Conservation (phyloP, 2,888 invertebrate species). For the Busseola fusca region DNA sequence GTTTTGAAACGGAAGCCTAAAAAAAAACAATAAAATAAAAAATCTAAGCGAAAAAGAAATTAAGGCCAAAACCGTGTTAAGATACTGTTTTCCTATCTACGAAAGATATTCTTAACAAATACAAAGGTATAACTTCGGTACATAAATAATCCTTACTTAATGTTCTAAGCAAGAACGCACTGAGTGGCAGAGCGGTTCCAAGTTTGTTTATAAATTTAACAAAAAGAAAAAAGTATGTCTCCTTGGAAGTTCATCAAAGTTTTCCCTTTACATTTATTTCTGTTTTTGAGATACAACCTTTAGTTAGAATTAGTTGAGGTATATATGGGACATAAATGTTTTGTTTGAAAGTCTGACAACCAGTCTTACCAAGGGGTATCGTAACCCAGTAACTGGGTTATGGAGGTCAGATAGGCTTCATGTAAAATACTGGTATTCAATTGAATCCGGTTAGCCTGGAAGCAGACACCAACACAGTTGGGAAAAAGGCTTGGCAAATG, state of each 20-base stretch:
- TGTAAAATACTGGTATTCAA: too few relatives aligned
- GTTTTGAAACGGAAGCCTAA: too few relatives aligned
- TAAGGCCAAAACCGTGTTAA: background rate
- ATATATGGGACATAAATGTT: background rate
- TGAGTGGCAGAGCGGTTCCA: constrained; percentile 46
- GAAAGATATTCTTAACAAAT: constrained; percentile 16
- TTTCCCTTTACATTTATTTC: constrained; percentile 57
- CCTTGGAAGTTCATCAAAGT: constrained; percentile 58
- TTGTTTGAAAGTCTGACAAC: too few relatives aligned
- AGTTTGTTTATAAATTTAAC: constrained; percentile 60
- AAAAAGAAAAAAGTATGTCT: constrained; percentile 55
- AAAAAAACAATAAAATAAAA: background rate
- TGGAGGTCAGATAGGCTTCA: too few relatives aligned
- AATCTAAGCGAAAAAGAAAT: background rate
- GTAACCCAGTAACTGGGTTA: too few relatives aligned
- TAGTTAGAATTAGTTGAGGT: constrained; percentile 38
- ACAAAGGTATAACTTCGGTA: constrained; percentile 24
- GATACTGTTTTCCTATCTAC: background rate
- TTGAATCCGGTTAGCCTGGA: too few relatives aligned
- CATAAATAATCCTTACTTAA: constrained; percentile 53
- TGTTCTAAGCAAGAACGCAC: constrained; percentile 51
- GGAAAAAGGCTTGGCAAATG: too few relatives aligned
- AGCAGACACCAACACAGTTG: too few relatives aligned
- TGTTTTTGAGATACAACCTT: constrained; percentile 51
- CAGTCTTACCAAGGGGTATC: too few relatives aligned